Conservation (phyloP, 2,797 vertebrate species). For the Spinus pinus region DNA sequence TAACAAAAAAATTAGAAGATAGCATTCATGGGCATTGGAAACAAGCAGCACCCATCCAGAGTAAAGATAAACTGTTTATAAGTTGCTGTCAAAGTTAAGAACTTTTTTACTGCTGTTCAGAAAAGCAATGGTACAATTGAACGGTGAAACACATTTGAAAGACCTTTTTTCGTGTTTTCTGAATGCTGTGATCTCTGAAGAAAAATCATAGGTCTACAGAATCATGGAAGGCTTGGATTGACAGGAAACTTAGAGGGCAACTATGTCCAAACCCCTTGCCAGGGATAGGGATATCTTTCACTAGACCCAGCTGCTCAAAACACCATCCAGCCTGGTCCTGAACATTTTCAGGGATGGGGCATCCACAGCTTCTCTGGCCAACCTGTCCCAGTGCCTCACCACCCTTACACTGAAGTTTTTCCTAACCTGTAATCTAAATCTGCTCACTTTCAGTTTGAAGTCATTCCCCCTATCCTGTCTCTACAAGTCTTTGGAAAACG, state of each 20-base stretch:
- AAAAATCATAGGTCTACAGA: background rate
- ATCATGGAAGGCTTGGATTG: background rate
- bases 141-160: background rate
- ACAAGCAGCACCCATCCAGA: background rate
- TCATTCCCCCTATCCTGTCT: background rate
- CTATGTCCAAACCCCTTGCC: background rate
- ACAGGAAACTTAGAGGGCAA: background rate
- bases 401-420: background rate
- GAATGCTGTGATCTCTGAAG: background rate
- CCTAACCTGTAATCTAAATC: background rate
- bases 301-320: background rate
- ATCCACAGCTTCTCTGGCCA: background rate
- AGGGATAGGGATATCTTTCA: background rate
- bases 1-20: background rate
- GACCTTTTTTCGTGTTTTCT: background rate
- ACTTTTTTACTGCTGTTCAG: background rate
- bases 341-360: background rate
- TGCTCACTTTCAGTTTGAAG: background rate
- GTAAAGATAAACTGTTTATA: background rate
- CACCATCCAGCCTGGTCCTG: accelerated
- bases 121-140: background rate
- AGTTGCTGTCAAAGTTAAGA: background rate
- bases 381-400: background rate
- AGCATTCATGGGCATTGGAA: background rate
- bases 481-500: accelerated